Evolutionary conservation across 2,797 vertebrate genomes (phyloP).

Genomic region (Otolemur crassicaudatus): DNA sequence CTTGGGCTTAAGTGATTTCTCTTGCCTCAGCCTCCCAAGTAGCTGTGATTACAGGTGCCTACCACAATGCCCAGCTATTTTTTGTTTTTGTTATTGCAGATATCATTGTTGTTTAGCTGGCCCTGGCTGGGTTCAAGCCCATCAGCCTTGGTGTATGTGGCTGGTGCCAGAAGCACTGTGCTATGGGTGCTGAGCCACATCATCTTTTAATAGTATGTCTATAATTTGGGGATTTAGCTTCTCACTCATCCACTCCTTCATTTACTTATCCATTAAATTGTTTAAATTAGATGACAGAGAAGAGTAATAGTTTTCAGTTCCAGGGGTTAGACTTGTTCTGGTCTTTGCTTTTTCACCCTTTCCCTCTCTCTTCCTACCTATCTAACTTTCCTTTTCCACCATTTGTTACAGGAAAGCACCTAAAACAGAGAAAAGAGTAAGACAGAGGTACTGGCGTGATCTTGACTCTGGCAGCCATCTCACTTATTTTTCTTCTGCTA

Average conservation of each 20-base stretch:
- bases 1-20: too few relatives aligned
- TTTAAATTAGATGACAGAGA: not conserved
- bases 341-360: not conserved
- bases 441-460: fast-evolving
- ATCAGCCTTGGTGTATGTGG: too few relatives aligned
- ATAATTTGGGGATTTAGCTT: not conserved
- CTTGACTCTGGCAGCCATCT: not conserved
- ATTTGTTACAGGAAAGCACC: not conserved
- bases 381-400: not conserved
- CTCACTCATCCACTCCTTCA: not conserved
- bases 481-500: not conserved
- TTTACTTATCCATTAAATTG: not conserved
- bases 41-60: too few relatives aligned
- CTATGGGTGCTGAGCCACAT: too few relatives aligned
- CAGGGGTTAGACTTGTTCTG: not conserved
- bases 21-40: too few relatives aligned
- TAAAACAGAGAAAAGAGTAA: not conserved
- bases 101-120: too few relatives aligned
- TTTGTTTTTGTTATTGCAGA: too few relatives aligned
- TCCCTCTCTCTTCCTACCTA: not conserved
- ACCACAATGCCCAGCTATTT: too few relatives aligned
- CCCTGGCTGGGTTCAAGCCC: too few relatives aligned
- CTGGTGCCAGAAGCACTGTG: too few relatives aligned
- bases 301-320: not conserved
- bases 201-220: not conserved